Evolutionary conservation across 2,797 vertebrate genomes (phyloP), one percentile per base, ranked within the genome.

Genomic region (Spinus pinus): DNA sequence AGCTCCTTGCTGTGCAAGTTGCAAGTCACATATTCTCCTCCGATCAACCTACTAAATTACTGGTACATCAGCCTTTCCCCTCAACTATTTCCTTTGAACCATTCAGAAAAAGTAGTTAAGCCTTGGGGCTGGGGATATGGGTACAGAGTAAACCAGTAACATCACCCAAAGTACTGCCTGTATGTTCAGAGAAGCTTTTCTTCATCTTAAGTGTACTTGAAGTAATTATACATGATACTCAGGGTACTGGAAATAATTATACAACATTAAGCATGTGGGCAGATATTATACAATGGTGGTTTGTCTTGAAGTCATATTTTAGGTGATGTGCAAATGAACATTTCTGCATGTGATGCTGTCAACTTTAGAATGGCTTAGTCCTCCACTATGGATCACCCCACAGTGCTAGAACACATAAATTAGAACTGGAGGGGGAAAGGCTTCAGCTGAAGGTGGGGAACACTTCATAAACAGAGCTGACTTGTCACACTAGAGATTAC

Each of bases 221-320:
- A 91, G 31, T 72, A 92, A 93, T 86, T 90, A 74, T 30, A 82
- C 33, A 44, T 17, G 50, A 79, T 54, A 79, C 19, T 67, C 73
- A 77, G 16, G 67, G 61, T 80, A 73, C 81, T 92, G 44, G 74
- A 92, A 95, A 82, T 77, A 89, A 94, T 85, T 82, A 81, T 33
- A 91, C 60, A 91, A 62, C 44, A 58, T 75, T 77, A 77, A n/a
- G 47, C 21, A 66, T 21, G 89, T 66, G 78, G 71, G 86, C 71
- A 94, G 60, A 53, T 81, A 89, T 65, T 81, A 82, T 21, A 93
- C 41, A 85, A 74, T 6, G 22, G 17, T 50, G n/a, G 70, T 66
- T 92, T 92, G 44, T 56, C 74, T 72, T 82, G 30, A 91, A 91
- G 81, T 54, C 14, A 3, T 83, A 72, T 80, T 92, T 89, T 73